phyloP scores from a whole-genome alignment of 2,113 vertebrate genomes.

The Microtus pennsylvanicus region DNA sequence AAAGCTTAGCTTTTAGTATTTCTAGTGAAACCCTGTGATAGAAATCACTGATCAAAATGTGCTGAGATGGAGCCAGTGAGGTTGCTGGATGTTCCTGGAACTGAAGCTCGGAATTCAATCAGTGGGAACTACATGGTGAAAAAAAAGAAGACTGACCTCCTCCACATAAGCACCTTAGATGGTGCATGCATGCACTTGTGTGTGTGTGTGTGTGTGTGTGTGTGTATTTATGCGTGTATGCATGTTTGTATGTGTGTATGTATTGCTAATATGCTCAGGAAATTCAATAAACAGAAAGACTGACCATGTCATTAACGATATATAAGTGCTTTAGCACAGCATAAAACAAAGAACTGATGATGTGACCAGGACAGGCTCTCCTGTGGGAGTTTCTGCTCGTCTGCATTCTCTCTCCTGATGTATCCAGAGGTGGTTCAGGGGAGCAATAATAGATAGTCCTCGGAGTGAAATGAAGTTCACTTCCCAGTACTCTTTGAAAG shows the following conservation, averaged over 20 bases:
- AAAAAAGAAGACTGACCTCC: too few species aligned
- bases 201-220: too few species aligned
- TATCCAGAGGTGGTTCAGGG: not conserved
- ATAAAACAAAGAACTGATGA: conserved; percentile 21
- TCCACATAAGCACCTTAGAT: too few species aligned
- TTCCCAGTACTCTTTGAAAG: not conserved
- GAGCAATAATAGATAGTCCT: not conserved
- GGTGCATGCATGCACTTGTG: too few species aligned
- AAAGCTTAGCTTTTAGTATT: conserved; percentile 14
- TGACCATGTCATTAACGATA: not conserved
- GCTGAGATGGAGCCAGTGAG: too few species aligned
- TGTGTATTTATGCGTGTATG: too few species aligned
- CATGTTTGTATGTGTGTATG: too few species aligned
- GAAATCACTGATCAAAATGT: not conserved
- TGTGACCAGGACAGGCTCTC: not conserved
- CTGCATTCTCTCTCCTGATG: not conserved
- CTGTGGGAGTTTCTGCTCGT: not conserved
- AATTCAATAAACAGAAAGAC: not conserved
- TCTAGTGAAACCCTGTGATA: not conserved
- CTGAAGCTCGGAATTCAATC: too few species aligned
- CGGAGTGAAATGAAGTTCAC: not conserved
- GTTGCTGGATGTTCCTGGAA: too few species aligned
- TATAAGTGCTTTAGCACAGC: not conserved
- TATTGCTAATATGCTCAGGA: too few species aligned
- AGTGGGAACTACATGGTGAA: too few species aligned